phyloP scores from a whole-genome alignment of 2,888 invertebrate species.

The Erebia aethiops region DNA sequence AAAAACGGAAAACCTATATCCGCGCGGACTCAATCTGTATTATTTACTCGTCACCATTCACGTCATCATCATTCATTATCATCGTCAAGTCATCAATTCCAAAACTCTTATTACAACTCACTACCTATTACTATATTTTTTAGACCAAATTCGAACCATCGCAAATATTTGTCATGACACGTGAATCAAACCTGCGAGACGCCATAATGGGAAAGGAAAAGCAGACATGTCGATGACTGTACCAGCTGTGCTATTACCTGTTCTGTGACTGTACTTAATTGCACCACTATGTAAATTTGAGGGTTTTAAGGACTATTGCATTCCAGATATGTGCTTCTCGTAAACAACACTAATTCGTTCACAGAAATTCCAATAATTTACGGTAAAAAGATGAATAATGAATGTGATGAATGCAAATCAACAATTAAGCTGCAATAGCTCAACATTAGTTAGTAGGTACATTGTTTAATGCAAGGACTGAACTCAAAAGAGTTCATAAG shows the following conservation, averaged over 20 bases:
- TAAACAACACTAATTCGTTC: slow-evolving; percentile 7
- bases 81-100: too few species aligned
- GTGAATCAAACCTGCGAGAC: background rate
- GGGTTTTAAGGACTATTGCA: background rate
- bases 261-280: too few species aligned
- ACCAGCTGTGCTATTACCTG: background rate
- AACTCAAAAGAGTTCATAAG: too few species aligned
- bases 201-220: background rate
- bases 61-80: too few species aligned
- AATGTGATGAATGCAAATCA: background rate
- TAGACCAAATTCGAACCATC: background rate
- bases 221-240: background rate
- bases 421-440: background rate
- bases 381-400: slow-evolving; percentile 11
- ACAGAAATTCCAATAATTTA: background rate
- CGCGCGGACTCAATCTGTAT: too few species aligned
- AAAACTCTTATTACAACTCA: too few species aligned
- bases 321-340: background rate
- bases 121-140: too few species aligned
- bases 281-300: background rate
- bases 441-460: background rate
- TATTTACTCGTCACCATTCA: too few species aligned
- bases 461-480: too few species aligned
- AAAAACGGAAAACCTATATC: too few species aligned
- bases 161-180: background rate